These are phyloP conservation scores for Aricia artaxerxes DNA, from an alignment of 2,888 invertebrate genomes.

Conservation along the genomic window DNA sequence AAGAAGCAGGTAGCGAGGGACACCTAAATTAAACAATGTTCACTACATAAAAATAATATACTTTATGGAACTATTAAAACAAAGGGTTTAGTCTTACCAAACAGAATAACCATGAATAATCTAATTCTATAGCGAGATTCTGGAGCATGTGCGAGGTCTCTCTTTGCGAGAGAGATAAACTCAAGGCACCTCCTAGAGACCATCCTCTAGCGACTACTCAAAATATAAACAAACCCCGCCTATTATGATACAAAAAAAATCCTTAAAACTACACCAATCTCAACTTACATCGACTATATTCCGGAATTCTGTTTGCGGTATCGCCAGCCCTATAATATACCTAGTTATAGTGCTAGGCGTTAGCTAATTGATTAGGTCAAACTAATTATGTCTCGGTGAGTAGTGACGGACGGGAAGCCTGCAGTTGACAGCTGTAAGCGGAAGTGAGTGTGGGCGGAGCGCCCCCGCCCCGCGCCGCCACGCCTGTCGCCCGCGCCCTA, in stretches of 20 bases:
- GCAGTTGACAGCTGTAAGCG: slow-evolving; percentile 64
- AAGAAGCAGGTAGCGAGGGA: background rate
- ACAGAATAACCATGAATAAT: background rate
- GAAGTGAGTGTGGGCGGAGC: slow-evolving; percentile 77
- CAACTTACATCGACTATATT: background rate
- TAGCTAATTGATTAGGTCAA: background rate
- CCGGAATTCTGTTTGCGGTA: background rate
- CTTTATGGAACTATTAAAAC: background rate
- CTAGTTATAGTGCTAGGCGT: background rate
- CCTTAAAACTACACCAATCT: background rate
- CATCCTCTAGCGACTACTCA: background rate
- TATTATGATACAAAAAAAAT: background rate
- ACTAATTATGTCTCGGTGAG: slow-evolving; percentile 12
- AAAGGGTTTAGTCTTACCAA: background rate
- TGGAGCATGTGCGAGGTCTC: background rate
- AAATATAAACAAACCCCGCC: background rate
- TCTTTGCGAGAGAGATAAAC: background rate
- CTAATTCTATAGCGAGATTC: background rate
- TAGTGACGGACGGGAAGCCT: slow-evolving; percentile 37
- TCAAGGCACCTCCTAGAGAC: background rate
- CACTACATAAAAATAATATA: background rate
- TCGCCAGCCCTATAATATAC: background rate
- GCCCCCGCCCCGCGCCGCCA: slow-evolving; percentile 72
- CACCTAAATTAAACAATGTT: background rate
- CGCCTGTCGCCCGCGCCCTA: slow-evolving; percentile 72